Evolutionary conservation across 2,888 invertebrate genomes (phyloP).

Genomic region (Acrobasis repandana): DNA sequence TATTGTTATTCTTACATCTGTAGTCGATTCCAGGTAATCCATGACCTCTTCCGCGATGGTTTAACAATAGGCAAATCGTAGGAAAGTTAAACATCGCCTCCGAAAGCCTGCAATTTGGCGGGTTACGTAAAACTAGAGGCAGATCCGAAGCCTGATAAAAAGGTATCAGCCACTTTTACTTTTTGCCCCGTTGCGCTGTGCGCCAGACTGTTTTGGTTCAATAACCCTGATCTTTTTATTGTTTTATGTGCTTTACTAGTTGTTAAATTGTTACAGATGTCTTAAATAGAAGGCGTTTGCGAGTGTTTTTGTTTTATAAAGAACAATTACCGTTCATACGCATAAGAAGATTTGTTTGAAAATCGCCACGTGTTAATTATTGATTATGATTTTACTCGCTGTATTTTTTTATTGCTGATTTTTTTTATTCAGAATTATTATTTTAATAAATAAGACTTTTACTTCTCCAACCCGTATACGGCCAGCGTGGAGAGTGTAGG

Average conservation of each 20-base stretch:
- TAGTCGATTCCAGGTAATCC: not conserved
- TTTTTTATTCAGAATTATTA: too few relatives aligned
- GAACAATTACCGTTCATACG: too few relatives aligned
- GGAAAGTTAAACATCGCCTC: conserved; percentile 26
- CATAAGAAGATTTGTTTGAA: too few relatives aligned
- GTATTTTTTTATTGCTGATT: too few relatives aligned
- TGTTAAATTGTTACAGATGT: not conserved
- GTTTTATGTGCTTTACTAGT: not conserved
- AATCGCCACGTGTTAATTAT: too few relatives aligned
- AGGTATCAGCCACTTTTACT: conserved; percentile 60
- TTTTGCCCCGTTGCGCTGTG: conserved; percentile 46
- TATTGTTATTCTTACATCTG: not conserved
- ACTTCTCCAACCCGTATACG: too few relatives aligned
- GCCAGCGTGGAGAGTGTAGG: too few relatives aligned
- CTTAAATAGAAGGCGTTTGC: not conserved
- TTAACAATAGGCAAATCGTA: conserved; percentile 1
- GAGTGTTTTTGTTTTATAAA: too few relatives aligned
- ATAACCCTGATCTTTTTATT: conserved; percentile 12
- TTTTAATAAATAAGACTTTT: too few relatives aligned
- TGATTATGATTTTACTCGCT: too few relatives aligned
- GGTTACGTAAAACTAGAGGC: conserved; percentile 65
- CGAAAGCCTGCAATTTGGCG: conserved; percentile 35
- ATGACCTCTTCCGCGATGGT: not conserved
- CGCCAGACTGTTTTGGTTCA: conserved; percentile 22
- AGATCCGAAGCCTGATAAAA: conserved; percentile 52